These are phyloP conservation scores for Erythrolamprus reginae DNA, from an alignment of 2,113 vertebrate species.

Conservation along the genomic window DNA sequence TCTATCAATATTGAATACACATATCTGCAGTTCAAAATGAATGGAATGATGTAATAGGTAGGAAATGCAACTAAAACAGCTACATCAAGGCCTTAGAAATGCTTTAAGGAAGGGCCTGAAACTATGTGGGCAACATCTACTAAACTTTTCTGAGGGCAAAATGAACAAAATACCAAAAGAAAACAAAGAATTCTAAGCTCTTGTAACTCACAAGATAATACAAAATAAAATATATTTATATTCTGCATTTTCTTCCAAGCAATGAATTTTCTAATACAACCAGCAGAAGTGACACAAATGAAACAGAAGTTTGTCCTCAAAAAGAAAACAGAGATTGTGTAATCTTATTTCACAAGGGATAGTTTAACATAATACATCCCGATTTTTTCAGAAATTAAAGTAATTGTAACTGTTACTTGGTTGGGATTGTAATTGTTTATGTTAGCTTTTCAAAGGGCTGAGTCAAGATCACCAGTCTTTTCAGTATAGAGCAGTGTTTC, in stretches of 20 bases:
- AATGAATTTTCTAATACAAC: background rate
- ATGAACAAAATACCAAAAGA: no score
- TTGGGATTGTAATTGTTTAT: background rate
- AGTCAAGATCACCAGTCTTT: background rate
- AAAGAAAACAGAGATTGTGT: background rate
- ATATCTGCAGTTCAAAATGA: background rate
- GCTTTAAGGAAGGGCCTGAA: background rate
- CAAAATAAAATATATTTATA: background rate
- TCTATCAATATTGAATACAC: background rate
- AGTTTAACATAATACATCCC: background rate
- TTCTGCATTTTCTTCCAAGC: background rate
- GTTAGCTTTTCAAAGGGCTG: background rate
- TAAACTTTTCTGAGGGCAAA: background rate
- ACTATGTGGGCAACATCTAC: background rate
- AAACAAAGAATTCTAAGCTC: background rate
- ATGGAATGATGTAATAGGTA: background rate
- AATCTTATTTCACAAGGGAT: background rate
- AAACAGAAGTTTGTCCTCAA: background rate
- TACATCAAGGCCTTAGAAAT: background rate
- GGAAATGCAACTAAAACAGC: background rate
- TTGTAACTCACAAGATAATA: background rate
- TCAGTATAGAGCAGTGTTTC: no score
- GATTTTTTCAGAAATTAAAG: background rate
- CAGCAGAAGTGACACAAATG: background rate
- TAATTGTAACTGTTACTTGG: background rate